Evolutionary conservation across 1,140 invertebrate genomes (phyloP), one percentile per base, ranked within the genome.

Genomic region (Idris sp.): DNA sequence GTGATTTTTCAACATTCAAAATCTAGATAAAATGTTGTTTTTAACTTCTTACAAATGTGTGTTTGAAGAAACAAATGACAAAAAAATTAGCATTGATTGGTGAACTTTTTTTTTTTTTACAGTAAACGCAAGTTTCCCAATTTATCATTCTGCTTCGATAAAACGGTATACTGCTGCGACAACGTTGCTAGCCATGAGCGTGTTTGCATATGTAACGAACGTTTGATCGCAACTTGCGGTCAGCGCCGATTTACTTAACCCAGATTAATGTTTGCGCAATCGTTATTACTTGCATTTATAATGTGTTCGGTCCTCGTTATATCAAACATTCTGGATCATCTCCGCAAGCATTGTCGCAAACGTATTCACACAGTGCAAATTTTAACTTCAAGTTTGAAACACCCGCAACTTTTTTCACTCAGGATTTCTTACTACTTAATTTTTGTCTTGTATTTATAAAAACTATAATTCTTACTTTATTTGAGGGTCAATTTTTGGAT

Each of bases 201-300:
- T 71, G 65, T 72, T 67, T 76, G 56, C 67, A 72, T 72, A 76
- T 61, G 38, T 69, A 77, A 56, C 59, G 51, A 74, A 65, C 54
- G 76, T 59, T 73, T 58, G 62, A 73, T 68, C 65, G 54, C 40
- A 58, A 59, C 61, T 72, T 75, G 67, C 74, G 65, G 68, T 71
- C 77, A 82, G 77, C 56, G 65, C 31, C 48, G 61, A 76, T 82
- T 82, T 83, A 67, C 77, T 71, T 82, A 81, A 76, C 72, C 78
- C 72, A 79, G 71, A 80, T 81, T 77, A 69, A 68, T 81, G 78
- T 83, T 83, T 81, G 67, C 65, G 62, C 48, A 74, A 74, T 78
- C 59, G 62, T 82, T 76, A 80, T 76, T 77, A 78, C 53, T 69
- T 53, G 67, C 75, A 72, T 76, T 44, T 59, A 59, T 49, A 72